These are phyloP conservation scores for Pristionchus exspectatus DNA, from an alignment of 2,888 invertebrate genomes.

Conservation along the genomic window DNA sequence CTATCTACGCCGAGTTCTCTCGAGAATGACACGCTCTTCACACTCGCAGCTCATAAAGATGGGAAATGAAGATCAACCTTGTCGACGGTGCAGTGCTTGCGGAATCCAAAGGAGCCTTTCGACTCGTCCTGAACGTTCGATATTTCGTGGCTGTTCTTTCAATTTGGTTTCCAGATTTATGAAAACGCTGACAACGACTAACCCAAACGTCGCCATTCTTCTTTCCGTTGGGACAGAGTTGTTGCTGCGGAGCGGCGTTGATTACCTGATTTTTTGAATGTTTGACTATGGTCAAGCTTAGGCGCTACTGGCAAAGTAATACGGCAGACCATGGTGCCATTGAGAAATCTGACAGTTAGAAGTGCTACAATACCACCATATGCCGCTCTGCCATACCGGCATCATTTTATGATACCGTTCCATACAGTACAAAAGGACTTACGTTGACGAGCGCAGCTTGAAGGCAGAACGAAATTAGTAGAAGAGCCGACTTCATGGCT, in stretches of 20 bases:
- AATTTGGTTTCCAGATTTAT: background rate
- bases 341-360: too few relatives aligned
- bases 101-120: background rate
- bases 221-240: background rate
- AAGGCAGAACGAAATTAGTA: background rate
- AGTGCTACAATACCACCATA: too few relatives aligned
- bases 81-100: slow-evolving; percentile 1
- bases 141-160: background rate
- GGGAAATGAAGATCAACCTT: too few relatives aligned
- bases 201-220: slow-evolving; percentile 9
- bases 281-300: too few relatives aligned
- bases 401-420: too few relatives aligned
- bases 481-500: background rate
- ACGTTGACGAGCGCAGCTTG: background rate
- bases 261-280: background rate
- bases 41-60: too few relatives aligned
- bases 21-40: too few relatives aligned
- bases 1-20: too few relatives aligned
- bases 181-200: background rate
- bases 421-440: too few relatives aligned
- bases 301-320: too few relatives aligned
- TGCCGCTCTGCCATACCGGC: too few relatives aligned
- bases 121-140: background rate
- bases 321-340: too few relatives aligned
- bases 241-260: background rate